Evolutionary conservation across 2,113 vertebrate genomes (phyloP).

Genomic region (Psettodes erumei): DNA sequence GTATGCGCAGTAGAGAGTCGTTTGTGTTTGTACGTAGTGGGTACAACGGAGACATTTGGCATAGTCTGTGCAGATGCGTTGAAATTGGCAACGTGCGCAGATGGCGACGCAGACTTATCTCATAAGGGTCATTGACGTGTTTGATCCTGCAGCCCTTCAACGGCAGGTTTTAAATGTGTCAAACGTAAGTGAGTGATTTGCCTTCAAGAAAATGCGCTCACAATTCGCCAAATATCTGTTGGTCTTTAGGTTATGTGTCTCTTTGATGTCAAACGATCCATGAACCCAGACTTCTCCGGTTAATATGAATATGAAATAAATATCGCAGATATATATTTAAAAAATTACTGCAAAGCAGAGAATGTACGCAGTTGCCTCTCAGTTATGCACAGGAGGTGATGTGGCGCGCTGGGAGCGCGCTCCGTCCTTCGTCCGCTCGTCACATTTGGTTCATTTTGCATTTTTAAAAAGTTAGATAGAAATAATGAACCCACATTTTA

Average conservation of each 20-base stretch:
- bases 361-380: constrained; percentile 1
- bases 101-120: constrained; percentile 15
- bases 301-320: neutral
- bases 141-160: neutral
- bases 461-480: neutral
- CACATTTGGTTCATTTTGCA: neutral
- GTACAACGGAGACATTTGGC: constrained; percentile 25
- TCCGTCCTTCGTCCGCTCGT: neutral
- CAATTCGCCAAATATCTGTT: neutral
- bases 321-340: neutral
- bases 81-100: constrained; percentile 26
- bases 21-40: neutral
- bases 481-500: constrained; percentile 1
- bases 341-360: neutral
- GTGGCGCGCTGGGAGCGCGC: constrained; percentile 3
- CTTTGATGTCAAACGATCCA: neutral
- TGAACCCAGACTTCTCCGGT: no score
- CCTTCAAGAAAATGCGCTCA: neutral
- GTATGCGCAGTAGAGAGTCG: neutral
- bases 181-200: neutral
- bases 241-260: neutral
- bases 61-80: constrained; percentile 25
- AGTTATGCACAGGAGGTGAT: constrained; percentile 36
- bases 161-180: neutral
- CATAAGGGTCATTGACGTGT: neutral